phyloP scores from a whole-genome alignment of 1,140 invertebrate species.

The Drosophila gunungcola region DNA sequence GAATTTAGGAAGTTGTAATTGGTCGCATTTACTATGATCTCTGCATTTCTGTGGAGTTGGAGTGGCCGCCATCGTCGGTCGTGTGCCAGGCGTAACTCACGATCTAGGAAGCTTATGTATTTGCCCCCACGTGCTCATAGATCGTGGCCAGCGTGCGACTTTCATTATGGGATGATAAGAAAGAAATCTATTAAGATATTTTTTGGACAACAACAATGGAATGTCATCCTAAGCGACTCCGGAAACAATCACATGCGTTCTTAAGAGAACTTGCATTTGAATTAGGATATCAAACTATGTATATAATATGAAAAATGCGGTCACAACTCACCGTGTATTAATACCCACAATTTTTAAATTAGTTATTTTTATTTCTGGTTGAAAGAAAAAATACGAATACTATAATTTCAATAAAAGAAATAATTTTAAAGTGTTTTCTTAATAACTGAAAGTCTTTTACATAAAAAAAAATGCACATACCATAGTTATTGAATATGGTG shows the following conservation, averaged over 20 bases:
- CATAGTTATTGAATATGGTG: too few relatives aligned
- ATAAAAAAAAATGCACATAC: too few relatives aligned
- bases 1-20: slow-evolving; percentile 39
- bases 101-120: slow-evolving; percentile 22
- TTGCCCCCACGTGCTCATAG: slow-evolving; percentile 16
- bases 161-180: slow-evolving; percentile 50
- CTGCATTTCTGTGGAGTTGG: not conserved
- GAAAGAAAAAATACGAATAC: too few relatives aligned
- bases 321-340: too few relatives aligned
- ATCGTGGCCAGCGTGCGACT: slow-evolving; percentile 39
- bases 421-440: too few relatives aligned
- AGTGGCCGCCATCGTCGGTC: slow-evolving; percentile 29
- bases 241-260: too few relatives aligned
- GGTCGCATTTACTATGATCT: slow-evolving; percentile 7
- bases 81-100: slow-evolving; percentile 66
- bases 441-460: too few relatives aligned
- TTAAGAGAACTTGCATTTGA: not conserved
- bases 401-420: too few relatives aligned
- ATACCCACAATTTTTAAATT: too few relatives aligned
- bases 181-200: slow-evolving; percentile 53
- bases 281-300: not conserved
- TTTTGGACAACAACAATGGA: not conserved
- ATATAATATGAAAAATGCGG: too few relatives aligned
- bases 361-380: too few relatives aligned
- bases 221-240: not conserved